Conservation (phyloP, 2,888 invertebrate species). For the Lathronympha strigana region DNA sequence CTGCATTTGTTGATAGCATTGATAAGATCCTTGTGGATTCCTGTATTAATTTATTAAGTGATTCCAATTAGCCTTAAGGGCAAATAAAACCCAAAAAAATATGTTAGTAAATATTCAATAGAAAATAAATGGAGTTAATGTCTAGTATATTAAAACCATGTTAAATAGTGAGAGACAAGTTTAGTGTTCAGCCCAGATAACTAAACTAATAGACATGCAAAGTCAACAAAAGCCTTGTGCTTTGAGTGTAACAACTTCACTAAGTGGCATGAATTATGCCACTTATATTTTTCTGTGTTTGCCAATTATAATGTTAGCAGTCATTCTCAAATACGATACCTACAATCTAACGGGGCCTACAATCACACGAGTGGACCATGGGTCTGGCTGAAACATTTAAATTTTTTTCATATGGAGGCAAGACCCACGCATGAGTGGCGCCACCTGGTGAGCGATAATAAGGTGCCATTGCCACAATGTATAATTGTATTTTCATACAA, state of each 20-base stretch:
- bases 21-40: constrained; percentile 44
- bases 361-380: too few relatives aligned
- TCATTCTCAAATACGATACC: too few relatives aligned
- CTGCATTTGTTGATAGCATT: constrained; percentile 52
- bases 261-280: neutral
- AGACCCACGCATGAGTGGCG: too few relatives aligned
- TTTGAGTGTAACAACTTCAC: neutral
- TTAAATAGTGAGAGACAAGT: constrained; percentile 5
- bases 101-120: constrained; percentile 5
- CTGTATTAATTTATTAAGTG: constrained; percentile 45
- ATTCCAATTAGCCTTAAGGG: constrained; percentile 47
- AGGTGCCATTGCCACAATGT: too few relatives aligned
- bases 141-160: constrained; percentile 1
- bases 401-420: too few relatives aligned
- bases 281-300: too few relatives aligned
- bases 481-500: too few relatives aligned
- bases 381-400: too few relatives aligned
- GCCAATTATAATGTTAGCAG: too few relatives aligned
- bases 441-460: too few relatives aligned
- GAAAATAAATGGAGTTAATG: constrained; percentile 16
- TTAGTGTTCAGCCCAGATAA: neutral
- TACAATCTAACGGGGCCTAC: too few relatives aligned
- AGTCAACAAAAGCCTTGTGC: neutral
- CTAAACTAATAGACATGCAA: constrained; percentile 6
- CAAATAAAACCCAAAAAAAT: constrained; percentile 35